Evolutionary conservation across 2,113 vertebrate species (phyloP).

Genomic region (Chitala chitala): DNA sequence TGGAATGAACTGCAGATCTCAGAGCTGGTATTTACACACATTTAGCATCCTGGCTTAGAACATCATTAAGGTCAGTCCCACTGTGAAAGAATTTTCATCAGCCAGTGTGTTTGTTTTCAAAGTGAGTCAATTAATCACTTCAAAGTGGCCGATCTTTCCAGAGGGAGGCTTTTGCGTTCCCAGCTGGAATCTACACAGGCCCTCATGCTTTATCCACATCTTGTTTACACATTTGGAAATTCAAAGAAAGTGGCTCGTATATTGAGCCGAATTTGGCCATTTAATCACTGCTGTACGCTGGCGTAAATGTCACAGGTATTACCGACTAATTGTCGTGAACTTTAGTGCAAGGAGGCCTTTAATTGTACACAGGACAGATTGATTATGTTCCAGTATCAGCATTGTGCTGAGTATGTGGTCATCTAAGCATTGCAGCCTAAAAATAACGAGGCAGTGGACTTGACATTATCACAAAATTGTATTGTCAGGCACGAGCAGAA

Average conservation of each 20-base stretch:
- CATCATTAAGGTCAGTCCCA: constrained; percentile 17
- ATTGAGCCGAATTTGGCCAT: neutral
- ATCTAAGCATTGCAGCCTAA: no score
- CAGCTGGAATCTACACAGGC: neutral
- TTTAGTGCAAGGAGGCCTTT: neutral
- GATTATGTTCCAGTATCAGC: neutral
- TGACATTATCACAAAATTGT: no score
- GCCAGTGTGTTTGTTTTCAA: constrained; percentile 21
- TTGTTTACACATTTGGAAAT: constrained; percentile 4
- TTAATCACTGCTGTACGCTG: neutral
- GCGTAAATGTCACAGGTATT: constrained; percentile 22
- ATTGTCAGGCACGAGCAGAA: no score
- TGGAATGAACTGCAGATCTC: neutral
- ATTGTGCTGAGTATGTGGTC: neutral
- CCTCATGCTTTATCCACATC: constrained; percentile 9
- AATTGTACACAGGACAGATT: neutral
- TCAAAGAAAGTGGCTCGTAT: constrained; percentile 5
- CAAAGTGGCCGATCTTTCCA: constrained; percentile 9
- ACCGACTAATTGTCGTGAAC: constrained; percentile 10
- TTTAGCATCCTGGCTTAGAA: neutral
- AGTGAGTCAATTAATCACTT: constrained; percentile 17
- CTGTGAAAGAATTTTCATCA: constrained; percentile 19
- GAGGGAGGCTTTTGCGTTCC: neutral
- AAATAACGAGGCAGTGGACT: neutral
- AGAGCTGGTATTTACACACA: neutral